phyloP scores from a whole-genome alignment of 1,140 invertebrate genomes.

The Pectinophora gossypiella region DNA sequence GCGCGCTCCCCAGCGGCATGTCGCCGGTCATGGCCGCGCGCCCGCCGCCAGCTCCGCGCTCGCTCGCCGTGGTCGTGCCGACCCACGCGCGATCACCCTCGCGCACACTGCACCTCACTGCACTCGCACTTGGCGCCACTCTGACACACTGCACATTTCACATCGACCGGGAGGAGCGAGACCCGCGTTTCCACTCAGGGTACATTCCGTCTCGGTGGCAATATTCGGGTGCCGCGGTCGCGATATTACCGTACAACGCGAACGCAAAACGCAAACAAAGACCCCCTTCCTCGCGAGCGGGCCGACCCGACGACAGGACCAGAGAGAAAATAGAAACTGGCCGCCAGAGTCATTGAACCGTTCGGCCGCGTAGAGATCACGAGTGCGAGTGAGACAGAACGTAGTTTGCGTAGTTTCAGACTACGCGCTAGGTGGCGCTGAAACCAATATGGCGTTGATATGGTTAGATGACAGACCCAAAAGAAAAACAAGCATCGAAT shows the following conservation, averaged over 20 bases:
- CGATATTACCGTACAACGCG: conserved; percentile 63
- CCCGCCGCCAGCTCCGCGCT: conserved; percentile 63
- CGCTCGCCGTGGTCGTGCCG: conserved; percentile 67
- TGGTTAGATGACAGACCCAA: conserved; percentile 31
- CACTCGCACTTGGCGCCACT: conserved; percentile 69
- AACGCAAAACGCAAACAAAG: conserved; percentile 75
- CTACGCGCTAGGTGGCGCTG: conserved; percentile 42
- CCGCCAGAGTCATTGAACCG: conserved; percentile 74
- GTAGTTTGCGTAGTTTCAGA: neutral
- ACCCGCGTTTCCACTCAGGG: conserved; percentile 66
- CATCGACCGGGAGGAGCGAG: conserved; percentile 62
- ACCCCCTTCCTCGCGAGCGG: conserved; percentile 62
- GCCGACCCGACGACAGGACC: conserved; percentile 65
- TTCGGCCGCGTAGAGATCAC: conserved; percentile 44
- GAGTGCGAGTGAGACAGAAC: conserved; percentile 60
- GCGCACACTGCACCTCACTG: conserved; percentile 70
- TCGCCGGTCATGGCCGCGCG: conserved; percentile 69
- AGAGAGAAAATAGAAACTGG: conserved; percentile 76
- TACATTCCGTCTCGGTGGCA: conserved; percentile 65
- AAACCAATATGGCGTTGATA: neutral
- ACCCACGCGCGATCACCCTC: conserved; percentile 58
- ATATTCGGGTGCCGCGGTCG: conserved; percentile 45
- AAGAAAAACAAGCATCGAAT: neutral
- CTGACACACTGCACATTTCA: conserved; percentile 64
- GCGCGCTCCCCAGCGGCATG: conserved; percentile 68